Evolutionary conservation across 2,113 vertebrate species (phyloP), one percentile per base, ranked within the genome.

Genomic region (Amphilophus citrinellus): DNA sequence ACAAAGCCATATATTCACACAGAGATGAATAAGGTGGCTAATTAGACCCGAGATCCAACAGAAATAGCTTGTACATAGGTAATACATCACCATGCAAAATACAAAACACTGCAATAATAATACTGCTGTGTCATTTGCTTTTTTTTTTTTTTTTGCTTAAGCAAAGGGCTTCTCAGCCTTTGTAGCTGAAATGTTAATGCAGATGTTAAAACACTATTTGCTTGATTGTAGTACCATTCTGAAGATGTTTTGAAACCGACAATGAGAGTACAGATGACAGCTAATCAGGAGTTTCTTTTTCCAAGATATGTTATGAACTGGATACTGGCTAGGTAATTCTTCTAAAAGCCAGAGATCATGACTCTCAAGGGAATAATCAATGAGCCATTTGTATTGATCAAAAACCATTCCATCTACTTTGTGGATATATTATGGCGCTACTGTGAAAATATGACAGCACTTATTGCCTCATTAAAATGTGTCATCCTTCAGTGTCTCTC

Each of bases 11-110:
- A 79, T 76, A 76, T 86, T 86, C 62, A 79, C 78, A 89, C 88
- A 89, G 82, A 91, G 88, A 94, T 91, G 83, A 91, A 93, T 92
- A 91, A 80, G 80, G 75, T 62, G 22, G 79, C 77, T 92, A 93
- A 94, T 92, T 93, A 91, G 61, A 90, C 60, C 39, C 17, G 91
- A 93, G 75, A 84, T 88, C 84, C 65, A 88, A 75, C 90, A 90
- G 82, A 92, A 92, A 88, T 83, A 42, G 73, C 37, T 77, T 35
- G 44, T 87, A 73, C 85, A 91, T 73, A 91, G 85, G 87, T 87
- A 90, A 94, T 94, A 86, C 59, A 93, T 94, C 90, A 93, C 47
- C 5, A 79, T 61, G 80, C 81, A 86, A 91, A 87, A 85, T 82
- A 83, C 68, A 87, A 86, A 92, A 86, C 83, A 63, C 71, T 85